Conservation (phyloP, 2,113 vertebrate species). For the Capricornis sumatraensis region DNA sequence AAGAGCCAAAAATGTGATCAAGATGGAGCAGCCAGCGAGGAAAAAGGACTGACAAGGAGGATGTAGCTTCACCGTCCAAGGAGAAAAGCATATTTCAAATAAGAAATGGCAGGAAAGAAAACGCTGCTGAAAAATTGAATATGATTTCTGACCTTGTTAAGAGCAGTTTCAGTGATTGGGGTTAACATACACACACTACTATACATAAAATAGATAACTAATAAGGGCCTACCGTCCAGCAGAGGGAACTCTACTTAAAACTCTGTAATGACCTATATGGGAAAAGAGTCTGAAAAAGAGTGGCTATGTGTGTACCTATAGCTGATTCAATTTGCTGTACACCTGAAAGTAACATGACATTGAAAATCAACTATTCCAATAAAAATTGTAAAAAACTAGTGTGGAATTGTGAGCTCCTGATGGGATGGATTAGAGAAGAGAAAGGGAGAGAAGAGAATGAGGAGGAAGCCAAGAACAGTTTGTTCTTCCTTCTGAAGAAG, state of each 20-base stretch:
- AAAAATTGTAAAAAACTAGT: background rate
- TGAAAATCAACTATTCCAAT: background rate
- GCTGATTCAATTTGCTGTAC: background rate
- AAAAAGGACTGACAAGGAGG: background rate
- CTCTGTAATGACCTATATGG: background rate
- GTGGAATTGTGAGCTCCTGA: too few species aligned
- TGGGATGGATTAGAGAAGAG: background rate
- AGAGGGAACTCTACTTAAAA: background rate
- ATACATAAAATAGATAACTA: background rate
- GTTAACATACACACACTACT: background rate
- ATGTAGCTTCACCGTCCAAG: fast-evolving
- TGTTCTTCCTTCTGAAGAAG: background rate
- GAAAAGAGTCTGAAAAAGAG: background rate
- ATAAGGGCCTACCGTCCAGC: background rate
- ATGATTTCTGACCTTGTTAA: background rate
- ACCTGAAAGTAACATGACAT: background rate
- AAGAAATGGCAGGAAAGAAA: background rate
- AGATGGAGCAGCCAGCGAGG: background rate
- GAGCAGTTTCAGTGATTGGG: background rate
- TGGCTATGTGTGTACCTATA: background rate
- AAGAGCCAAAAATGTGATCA: background rate
- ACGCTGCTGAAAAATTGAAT: background rate
- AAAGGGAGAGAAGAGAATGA: background rate
- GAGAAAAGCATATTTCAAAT: background rate
- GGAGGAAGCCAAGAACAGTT: background rate